These are phyloP conservation scores for Agrochola lychnidis DNA, from an alignment of 2,888 invertebrate genomes.

Conservation along the genomic window DNA sequence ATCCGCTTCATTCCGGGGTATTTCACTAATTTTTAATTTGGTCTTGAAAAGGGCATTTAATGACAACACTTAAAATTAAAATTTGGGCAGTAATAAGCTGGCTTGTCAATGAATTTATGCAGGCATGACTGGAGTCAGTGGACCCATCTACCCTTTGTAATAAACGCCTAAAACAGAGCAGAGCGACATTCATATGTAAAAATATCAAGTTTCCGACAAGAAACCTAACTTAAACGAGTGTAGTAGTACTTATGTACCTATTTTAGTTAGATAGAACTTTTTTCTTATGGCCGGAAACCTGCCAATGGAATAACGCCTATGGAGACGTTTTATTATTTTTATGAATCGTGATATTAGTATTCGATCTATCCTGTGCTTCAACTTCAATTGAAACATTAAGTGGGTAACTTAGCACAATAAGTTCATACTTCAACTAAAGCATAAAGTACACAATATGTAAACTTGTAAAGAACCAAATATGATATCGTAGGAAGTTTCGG, in stretches of 20 bases:
- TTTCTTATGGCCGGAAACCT: slow-evolving; percentile 33
- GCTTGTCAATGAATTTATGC: slow-evolving; percentile 28
- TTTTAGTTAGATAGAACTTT: slow-evolving; percentile 31
- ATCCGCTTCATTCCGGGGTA: not conserved
- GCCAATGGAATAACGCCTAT: slow-evolving; percentile 34
- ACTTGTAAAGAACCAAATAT: slow-evolving; percentile 8
- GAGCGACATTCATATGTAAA: slow-evolving; percentile 35
- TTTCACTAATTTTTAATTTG: not conserved
- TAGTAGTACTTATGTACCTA: slow-evolving; percentile 1
- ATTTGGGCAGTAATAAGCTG: slow-evolving; percentile 14
- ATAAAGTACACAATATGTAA: slow-evolving; percentile 2
- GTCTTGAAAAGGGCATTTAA: slow-evolving; percentile 11
- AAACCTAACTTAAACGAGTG: slow-evolving; percentile 2
- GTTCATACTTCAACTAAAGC: not conserved
- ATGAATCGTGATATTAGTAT: slow-evolving; percentile 16
- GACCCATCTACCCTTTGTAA: slow-evolving; percentile 31
- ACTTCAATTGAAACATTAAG: slow-evolving; percentile 17
- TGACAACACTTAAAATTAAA: slow-evolving; percentile 24
- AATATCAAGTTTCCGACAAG: slow-evolving; percentile 46
- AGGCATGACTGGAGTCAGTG: slow-evolving; percentile 39
- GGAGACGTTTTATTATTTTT: slow-evolving; percentile 28
- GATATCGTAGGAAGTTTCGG: slow-evolving; percentile 66
- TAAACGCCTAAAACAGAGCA: slow-evolving; percentile 37
- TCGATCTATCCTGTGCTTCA: slow-evolving; percentile 10
- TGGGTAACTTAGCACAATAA: not conserved